Evolutionary conservation across 2,888 invertebrate species (phyloP).

Genomic region (Sphaerophoria taeniata): DNA sequence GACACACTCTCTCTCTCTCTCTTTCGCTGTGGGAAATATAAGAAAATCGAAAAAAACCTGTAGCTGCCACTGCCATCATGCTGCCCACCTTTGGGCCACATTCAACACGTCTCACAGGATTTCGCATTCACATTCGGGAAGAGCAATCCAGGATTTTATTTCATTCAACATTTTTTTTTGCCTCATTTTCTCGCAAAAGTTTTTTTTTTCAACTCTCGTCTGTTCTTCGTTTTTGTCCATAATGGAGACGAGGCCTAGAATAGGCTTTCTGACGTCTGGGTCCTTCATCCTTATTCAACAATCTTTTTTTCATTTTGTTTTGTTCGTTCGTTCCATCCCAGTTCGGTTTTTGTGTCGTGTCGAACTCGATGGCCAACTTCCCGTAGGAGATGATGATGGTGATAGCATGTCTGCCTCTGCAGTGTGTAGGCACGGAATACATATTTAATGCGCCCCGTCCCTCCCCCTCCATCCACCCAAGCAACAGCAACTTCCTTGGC

Average conservation of each 20-base stretch:
- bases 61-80: constrained; percentile 43
- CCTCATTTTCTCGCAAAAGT: background rate
- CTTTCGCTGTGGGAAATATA: background rate
- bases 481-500: constrained; percentile 62
- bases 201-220: constrained; percentile 21
- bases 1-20: background rate
- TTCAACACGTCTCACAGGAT: constrained; percentile 74
- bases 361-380: constrained; percentile 73
- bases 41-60: constrained; percentile 59
- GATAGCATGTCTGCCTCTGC: constrained; percentile 74
- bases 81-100: constrained; percentile 56
- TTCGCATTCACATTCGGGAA: constrained; percentile 62
- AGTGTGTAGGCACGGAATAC: constrained; percentile 72
- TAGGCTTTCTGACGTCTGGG: constrained; percentile 73
- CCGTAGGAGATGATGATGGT: constrained; percentile 71
- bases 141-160: constrained; percentile 64
- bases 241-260: constrained; percentile 42
- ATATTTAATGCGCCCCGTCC: constrained; percentile 66
- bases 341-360: constrained; percentile 47
- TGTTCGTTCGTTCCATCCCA: constrained; percentile 14
- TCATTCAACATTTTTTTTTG: constrained; percentile 41
- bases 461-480: constrained; percentile 34
- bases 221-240: constrained; percentile 28
- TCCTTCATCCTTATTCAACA: constrained; percentile 32
- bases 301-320: constrained; percentile 16